A percentile compares a stretch with the other conserved stretches of the same genome.
These are phyloP conservation scores for Frieseomelitta varia DNA, from an alignment of 1,140 invertebrate genomes.

Conservation along the genomic window DNA sequence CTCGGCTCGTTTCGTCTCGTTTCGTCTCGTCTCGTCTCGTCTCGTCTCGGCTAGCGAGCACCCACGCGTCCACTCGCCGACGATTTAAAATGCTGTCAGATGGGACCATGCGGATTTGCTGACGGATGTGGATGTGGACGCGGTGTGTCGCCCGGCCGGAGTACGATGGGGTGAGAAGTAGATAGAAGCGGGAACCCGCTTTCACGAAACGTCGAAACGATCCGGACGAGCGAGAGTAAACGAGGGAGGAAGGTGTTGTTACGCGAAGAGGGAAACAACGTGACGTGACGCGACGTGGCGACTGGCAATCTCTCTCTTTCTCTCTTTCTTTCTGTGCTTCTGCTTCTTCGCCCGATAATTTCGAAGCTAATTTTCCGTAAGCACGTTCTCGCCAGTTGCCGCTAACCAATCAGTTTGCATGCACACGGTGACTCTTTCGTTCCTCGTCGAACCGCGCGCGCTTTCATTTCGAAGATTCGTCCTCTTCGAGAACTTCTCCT, in stretches of 20 bases:
- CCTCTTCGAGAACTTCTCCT: too few species aligned
- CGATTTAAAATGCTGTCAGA: slow-evolving; percentile 30
- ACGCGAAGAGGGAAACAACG: background rate
- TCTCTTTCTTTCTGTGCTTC: too few species aligned
- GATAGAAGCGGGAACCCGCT: slow-evolving; percentile 8
- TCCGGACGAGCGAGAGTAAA: too few species aligned
- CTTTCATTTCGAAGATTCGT: too few species aligned
- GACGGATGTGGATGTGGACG: slow-evolving; percentile 16
- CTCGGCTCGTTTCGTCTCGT: too few species aligned
- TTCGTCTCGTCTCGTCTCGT: background rate
- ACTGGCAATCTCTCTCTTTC: background rate
- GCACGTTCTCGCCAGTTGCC: background rate
- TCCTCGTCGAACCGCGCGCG: too few species aligned
- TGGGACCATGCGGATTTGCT: slow-evolving; percentile 39
- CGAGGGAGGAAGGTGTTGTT: too few species aligned
- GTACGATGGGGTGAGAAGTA: slow-evolving; percentile 45
- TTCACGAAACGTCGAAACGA: background rate
- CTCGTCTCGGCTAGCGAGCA: background rate
- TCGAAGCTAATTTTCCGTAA: background rate
- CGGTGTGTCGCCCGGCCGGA: slow-evolving; percentile 21
- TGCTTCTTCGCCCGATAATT: too few species aligned
- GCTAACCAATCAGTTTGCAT: too few species aligned
- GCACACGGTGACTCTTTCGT: too few species aligned
- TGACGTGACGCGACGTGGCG: background rate
- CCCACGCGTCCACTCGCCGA: background rate